These are phyloP conservation scores for Microcebus lehilahytsara DNA, from an alignment of 2,113 vertebrate genomes.

Conservation along the genomic window DNA sequence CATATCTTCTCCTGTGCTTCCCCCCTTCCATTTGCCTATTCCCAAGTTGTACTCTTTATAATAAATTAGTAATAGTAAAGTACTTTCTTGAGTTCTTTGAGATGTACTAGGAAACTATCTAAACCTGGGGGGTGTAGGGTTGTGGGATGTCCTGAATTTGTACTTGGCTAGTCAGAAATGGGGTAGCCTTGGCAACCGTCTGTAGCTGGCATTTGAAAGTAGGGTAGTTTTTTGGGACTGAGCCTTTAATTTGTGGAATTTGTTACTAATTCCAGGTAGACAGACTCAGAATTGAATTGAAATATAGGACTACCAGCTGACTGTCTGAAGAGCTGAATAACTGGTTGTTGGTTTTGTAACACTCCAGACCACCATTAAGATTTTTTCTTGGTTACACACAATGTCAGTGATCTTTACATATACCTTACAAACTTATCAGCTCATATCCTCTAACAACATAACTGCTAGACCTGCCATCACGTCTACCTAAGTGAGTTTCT, in stretches of 20 bases:
- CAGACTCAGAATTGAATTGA: not conserved
- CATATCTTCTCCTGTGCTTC: too few relatives aligned
- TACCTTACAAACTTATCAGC: not conserved
- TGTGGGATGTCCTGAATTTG: too few relatives aligned
- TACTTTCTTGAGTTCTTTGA: too few relatives aligned
- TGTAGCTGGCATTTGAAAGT: too few relatives aligned
- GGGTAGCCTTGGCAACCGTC: too few relatives aligned
- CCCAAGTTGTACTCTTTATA: too few relatives aligned
- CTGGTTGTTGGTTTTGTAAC: not conserved
- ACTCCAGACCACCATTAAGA: not conserved
- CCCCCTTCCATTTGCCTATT: too few relatives aligned
- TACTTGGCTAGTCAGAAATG: not conserved
- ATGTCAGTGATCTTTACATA: not conserved
- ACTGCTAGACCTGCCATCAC: not conserved
- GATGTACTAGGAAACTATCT: too few relatives aligned
- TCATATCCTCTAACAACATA: not conserved
- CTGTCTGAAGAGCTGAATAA: not conserved
- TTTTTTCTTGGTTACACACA: not conserved
- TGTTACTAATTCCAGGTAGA: not conserved
- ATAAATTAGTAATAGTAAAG: too few relatives aligned
- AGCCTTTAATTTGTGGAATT: too few relatives aligned
- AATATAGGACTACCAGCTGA: not conserved
- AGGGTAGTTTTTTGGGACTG: too few relatives aligned
- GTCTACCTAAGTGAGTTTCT: not conserved
- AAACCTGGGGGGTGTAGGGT: too few relatives aligned